Base-by-base conservation (phyloP, 2,113 vertebrate species). In the Tiliqua scincoides region DNA sequence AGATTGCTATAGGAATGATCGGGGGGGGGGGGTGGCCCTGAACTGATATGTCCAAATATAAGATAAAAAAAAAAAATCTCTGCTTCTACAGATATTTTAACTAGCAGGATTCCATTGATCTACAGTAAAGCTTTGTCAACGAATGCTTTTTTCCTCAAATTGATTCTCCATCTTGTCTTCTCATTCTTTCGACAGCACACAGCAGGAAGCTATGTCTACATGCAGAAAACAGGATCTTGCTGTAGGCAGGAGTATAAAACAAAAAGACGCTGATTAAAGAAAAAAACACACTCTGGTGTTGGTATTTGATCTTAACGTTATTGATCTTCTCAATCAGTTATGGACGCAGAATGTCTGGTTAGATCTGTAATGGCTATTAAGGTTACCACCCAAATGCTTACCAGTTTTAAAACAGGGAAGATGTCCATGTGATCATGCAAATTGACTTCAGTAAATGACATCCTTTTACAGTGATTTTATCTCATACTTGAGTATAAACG, bases 191-290 rank as follows among this genome's bases (percentile, higher is more conserved):
- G 75, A 94, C 96, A 96, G 95, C 95, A 96, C 97, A 95, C 98
- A 98, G 97, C 97, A 96, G 95, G 97, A 95, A 95, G 94, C 97
- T 96, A 91, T 97, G 96, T 97, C 97, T 95, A 95, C 95, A 96
- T 94, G 93, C 78, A 91, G 96, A 97, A 97, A 97, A 96, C 94
- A 96, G 93, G 95, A 97, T 97, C 96, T 95, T 95, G 97, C 97
- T 97, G 95, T 95, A 96, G 97, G 97, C 97, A 96, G 89, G 95
- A 84, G 94, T 96, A 97, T 95, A 95, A 97, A 96, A 97, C 97
- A 96, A 96, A 97, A 93, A 96, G 92, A 89, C 88, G 95, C 90
- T 87, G 85, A 96, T 97, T 97, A 97, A 97, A 97, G 95, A 62
- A 87, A 94, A 95, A 94, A 4, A 48, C 43, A 92, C 94, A 95